These are phyloP conservation scores for Rynchops niger DNA, from an alignment of 2,113 vertebrate species.

Conservation along the genomic window DNA sequence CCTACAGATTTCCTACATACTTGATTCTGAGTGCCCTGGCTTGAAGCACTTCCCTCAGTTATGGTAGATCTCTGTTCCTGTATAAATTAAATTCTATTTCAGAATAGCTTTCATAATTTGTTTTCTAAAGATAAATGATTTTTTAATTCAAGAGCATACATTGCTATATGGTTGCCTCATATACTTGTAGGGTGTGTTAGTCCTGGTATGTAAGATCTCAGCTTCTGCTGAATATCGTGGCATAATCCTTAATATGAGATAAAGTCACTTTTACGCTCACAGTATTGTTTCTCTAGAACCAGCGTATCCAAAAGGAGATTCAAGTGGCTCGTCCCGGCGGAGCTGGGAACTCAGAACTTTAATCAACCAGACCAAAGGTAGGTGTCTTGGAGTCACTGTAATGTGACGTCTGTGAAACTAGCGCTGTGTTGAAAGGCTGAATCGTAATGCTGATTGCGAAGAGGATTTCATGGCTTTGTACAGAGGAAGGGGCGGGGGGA, in stretches of 20 bases:
- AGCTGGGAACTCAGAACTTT: conserved; percentile 96
- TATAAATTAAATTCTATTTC: not conserved
- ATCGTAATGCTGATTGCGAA: not conserved
- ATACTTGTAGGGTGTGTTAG: not conserved
- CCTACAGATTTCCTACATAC: not conserved
- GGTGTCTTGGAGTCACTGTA: not conserved
- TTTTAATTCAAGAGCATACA: not conserved
- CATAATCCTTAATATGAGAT: not conserved
- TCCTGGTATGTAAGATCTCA: not conserved
- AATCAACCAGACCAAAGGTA: conserved; percentile 93
- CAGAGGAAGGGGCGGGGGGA: not conserved
- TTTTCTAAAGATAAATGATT: not conserved
- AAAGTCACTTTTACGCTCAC: not conserved
- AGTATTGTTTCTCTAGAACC: conserved; percentile 80
- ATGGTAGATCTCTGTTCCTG: not conserved
- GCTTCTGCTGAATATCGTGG: not conserved
- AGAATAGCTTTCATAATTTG: not conserved
- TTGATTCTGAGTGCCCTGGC: not conserved
- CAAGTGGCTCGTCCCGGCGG: conserved; percentile 76
- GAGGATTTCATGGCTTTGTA: not conserved
- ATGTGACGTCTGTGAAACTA: not conserved
- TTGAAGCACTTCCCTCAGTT: not conserved
- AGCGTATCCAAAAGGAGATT: conserved; percentile 88
- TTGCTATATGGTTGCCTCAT: not conserved
- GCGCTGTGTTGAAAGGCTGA: not conserved